Percentiles rank a stretch among this genome's conserved stretches.
Conservation (phyloP, 2,797 vertebrate species). For the Prunella strophiata region DNA sequence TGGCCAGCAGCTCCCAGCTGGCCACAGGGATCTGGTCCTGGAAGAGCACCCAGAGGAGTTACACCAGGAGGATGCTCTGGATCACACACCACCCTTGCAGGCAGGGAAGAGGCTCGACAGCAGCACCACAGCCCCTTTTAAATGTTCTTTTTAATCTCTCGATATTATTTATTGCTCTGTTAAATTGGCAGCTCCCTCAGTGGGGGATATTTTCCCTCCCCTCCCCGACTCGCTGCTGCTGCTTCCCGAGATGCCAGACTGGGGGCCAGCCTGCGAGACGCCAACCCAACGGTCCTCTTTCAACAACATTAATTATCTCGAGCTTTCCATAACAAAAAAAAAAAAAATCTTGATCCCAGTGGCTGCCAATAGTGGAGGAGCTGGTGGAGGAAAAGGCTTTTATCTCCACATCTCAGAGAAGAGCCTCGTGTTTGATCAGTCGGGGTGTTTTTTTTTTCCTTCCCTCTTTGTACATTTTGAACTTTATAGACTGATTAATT, state of each 20-base stretch:
- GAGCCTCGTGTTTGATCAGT: slow-evolving; percentile 76
- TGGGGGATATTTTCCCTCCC: slow-evolving; percentile 46
- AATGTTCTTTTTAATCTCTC: slow-evolving; percentile 56
- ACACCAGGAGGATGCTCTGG: fast-evolving
- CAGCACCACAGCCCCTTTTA: background rate
- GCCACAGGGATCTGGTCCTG: background rate
- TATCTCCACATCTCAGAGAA: slow-evolving; percentile 77
- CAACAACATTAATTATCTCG: slow-evolving; percentile 86
- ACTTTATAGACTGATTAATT: slow-evolving; percentile 81
- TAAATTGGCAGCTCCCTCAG: slow-evolving; percentile 69
- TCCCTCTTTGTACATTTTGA: slow-evolving; percentile 67
- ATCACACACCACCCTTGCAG: background rate
- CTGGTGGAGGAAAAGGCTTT: slow-evolving; percentile 74
- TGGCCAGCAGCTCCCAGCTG: background rate
- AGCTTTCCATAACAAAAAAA: slow-evolving; percentile 81
- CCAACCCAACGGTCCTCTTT: slow-evolving; percentile 80
- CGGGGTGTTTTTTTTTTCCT: background rate
- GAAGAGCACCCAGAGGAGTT: background rate
- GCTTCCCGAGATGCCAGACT: slow-evolving; percentile 80
- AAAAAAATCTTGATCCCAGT: slow-evolving; percentile 77
- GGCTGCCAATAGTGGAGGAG: slow-evolving; percentile 80
- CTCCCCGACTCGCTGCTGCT: slow-evolving; percentile 58
- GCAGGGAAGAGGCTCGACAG: background rate
- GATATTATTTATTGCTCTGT: slow-evolving; percentile 75
- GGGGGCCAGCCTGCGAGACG: slow-evolving; percentile 81